These are phyloP conservation scores for Wasmannia auropunctata DNA, from an alignment of 1,140 invertebrate species.

Conservation along the genomic window DNA sequence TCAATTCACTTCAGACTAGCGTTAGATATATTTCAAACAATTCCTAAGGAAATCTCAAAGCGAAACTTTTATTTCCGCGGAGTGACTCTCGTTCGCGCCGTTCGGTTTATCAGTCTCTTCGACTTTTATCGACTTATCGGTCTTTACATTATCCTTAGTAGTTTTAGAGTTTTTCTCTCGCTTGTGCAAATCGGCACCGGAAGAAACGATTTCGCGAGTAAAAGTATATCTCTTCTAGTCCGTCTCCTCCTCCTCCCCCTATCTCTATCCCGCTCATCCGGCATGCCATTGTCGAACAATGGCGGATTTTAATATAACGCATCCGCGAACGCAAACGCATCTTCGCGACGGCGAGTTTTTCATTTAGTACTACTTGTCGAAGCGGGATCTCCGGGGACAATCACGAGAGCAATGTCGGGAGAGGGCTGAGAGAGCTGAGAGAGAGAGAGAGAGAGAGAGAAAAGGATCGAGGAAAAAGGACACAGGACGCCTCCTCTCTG, in stretches of 20 bases:
- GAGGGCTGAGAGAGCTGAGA: background rate
- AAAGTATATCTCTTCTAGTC: background rate
- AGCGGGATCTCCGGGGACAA: slow-evolving; percentile 62
- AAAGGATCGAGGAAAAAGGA: slow-evolving; percentile 40
- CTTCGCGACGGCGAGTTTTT: slow-evolving; percentile 63
- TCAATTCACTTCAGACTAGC: slow-evolving; percentile 2
- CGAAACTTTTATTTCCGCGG: background rate
- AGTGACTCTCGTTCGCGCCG: background rate
- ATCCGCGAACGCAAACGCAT: slow-evolving; percentile 63
- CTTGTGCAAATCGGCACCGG: background rate
- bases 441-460: background rate
- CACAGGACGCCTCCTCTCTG: slow-evolving; percentile 37
- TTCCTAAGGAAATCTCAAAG: slow-evolving; percentile 20
- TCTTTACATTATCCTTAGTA: slow-evolving; percentile 41
- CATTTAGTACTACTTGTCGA: slow-evolving; percentile 70
- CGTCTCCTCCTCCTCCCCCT: background rate
- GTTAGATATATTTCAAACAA: slow-evolving; percentile 11
- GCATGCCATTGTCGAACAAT: slow-evolving; percentile 59
- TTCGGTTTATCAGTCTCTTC: slow-evolving; percentile 36
- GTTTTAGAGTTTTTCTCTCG: slow-evolving; percentile 1
- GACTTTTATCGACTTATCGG: slow-evolving; percentile 32
- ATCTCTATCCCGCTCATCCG: slow-evolving; percentile 11
- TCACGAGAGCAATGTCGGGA: slow-evolving; percentile 37
- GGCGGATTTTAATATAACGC: slow-evolving; percentile 70
- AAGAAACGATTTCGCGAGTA: background rate